phyloP scores from a whole-genome alignment of 2,797 vertebrate genomes.

The Fringilla coelebs region DNA sequence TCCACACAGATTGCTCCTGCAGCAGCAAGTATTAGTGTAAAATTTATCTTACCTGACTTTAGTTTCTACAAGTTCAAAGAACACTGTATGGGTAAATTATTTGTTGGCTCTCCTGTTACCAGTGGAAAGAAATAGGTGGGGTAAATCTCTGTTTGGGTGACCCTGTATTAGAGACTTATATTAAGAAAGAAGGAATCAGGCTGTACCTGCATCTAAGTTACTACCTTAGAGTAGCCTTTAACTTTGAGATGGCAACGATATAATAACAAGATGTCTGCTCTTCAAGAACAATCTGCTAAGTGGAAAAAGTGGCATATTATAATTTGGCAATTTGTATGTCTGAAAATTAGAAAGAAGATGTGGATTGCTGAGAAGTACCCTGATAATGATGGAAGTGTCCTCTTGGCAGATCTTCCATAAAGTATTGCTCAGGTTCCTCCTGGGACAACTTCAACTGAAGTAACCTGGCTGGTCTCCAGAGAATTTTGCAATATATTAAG shows the following conservation, averaged over 20 bases:
- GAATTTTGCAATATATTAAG: neutral
- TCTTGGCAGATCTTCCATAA: neutral
- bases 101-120: neutral
- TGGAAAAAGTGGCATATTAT: neutral
- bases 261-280: neutral
- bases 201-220: neutral
- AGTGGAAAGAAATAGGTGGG: neutral
- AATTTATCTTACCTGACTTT: neutral
- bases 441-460: neutral
- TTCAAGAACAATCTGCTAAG: neutral
- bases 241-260: neutral
- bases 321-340: neutral
- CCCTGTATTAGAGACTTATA: neutral
- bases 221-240: neutral
- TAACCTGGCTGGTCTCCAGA: neutral
- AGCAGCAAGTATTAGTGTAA: neutral
- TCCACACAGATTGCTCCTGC: neutral
- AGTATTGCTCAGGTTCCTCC: neutral
- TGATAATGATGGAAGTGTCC: neutral
- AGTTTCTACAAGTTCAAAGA: neutral
- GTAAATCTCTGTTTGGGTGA: neutral
- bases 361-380: neutral
- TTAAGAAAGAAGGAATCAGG: neutral
- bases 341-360: neutral
- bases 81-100: neutral